Percentiles rank a stretch among this genome's conserved stretches.
Evolutionary conservation across 2,797 vertebrate species (phyloP).

Genomic region (Linurgus olivaceus): DNA sequence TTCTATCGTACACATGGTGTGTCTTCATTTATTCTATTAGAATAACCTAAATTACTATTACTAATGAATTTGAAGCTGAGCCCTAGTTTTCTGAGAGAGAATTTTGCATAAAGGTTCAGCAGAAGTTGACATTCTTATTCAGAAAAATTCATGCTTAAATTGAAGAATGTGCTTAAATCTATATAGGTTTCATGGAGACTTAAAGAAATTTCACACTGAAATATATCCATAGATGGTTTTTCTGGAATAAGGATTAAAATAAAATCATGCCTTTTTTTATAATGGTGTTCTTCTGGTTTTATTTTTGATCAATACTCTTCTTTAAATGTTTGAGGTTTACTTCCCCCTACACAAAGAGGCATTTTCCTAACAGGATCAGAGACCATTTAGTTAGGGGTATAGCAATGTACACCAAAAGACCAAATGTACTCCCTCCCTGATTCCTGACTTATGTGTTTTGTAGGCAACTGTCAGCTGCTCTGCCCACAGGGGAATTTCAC

Average conservation of each 20-base stretch:
- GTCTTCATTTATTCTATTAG: neutral
- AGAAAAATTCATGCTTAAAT: neutral
- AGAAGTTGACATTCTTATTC: neutral
- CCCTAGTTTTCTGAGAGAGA: neutral
- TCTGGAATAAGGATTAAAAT: neutral
- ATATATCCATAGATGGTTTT: neutral
- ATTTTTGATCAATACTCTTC: neutral
- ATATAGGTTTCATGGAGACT: neutral
- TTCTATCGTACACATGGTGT: neutral
- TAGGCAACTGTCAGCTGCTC: neutral
- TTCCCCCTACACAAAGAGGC: fast-evolving
- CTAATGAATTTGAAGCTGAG: slow-evolving; percentile 32
- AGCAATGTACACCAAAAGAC: neutral
- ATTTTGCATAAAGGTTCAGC: neutral
- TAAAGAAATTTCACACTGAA: neutral
- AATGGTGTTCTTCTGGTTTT: neutral
- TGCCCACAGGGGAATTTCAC: neutral
- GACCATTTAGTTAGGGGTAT: neutral
- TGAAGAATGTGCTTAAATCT: neutral
- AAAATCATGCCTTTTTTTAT: neutral
- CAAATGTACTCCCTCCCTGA: neutral
- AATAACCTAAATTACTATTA: neutral
- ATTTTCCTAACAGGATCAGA: neutral
- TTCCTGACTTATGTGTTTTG: neutral
- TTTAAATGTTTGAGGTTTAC: neutral